Conservation (phyloP, 2,888 invertebrate species). For the Poecilobothrus nobilitatus region DNA sequence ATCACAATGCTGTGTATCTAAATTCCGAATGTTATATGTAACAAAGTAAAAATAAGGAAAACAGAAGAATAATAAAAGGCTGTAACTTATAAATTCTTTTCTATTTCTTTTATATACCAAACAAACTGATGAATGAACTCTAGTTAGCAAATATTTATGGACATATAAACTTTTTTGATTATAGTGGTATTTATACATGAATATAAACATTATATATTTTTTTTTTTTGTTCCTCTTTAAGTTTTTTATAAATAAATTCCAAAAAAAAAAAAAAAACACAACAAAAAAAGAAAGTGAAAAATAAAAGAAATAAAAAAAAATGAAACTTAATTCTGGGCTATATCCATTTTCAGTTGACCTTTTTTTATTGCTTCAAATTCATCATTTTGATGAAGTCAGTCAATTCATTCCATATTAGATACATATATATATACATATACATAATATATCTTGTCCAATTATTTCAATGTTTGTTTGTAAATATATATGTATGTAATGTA, state of each 20-base stretch:
- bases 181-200: background rate
- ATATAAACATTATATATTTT: no score
- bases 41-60: background rate
- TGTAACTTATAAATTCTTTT: no score
- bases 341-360: slow-evolving; percentile 9
- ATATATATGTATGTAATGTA: no score
- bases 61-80: background rate
- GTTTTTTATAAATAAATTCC: no score
- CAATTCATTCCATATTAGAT: slow-evolving; percentile 8
- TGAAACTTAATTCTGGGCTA: background rate
- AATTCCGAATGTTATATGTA: no score
- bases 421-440: background rate
- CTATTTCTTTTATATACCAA: no score
- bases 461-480: no score
- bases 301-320: background rate
- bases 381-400: slow-evolving; percentile 19
- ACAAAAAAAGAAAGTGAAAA: background rate
- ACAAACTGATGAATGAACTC: slow-evolving; percentile 3
- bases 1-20: no score
- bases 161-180: background rate
- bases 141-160: slow-evolving; percentile 4
- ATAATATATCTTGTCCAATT: no score
- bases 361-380: slow-evolving; percentile 17
- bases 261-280: no score
- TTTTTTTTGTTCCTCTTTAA: no score